phyloP scores from a whole-genome alignment of 2,888 invertebrate species.

The Hirudinaria manillensis region DNA sequence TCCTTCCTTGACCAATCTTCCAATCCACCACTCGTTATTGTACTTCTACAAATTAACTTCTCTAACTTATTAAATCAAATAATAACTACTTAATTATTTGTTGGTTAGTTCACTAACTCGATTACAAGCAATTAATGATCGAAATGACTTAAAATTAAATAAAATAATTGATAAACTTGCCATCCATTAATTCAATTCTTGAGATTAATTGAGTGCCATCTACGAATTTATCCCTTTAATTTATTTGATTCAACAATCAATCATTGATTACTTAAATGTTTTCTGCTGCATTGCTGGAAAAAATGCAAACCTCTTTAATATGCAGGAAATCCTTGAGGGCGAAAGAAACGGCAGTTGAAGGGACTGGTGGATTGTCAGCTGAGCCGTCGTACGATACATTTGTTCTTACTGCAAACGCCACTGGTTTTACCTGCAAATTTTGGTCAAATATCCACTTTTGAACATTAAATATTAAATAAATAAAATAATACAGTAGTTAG shows the following conservation, averaged over 20 bases:
- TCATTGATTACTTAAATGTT: too few relatives aligned
- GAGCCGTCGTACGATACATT: slow-evolving; percentile 97
- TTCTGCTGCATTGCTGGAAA: too few relatives aligned
- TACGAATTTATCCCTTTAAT: too few relatives aligned
- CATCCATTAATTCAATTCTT: too few relatives aligned
- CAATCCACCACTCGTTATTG: slow-evolving; percentile 99
- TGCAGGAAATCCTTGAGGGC: slow-evolving; percentile 95
- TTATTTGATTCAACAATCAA: too few relatives aligned
- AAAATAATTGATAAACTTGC: background rate
- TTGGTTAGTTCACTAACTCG: too few relatives aligned
- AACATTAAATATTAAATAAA: background rate
- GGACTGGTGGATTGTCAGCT: slow-evolving; percentile 94
- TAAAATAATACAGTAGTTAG: too few relatives aligned
- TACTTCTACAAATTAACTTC: slow-evolving; percentile 66
- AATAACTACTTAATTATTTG: too few relatives aligned
- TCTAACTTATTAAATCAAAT: background rate
- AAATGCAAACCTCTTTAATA: slow-evolving; percentile 73
- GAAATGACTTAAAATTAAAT: background rate
- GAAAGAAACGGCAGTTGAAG: slow-evolving; percentile 95
- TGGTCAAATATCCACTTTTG: background rate
- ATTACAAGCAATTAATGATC: too few relatives aligned
- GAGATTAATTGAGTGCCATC: too few relatives aligned
- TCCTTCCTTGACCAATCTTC: slow-evolving; percentile 94
- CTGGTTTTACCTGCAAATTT: slow-evolving; percentile 75
- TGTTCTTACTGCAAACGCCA: slow-evolving; percentile 97